Conservation (phyloP, 2,888 invertebrate genomes). For the Caenorhabditis auriculariae region DNA sequence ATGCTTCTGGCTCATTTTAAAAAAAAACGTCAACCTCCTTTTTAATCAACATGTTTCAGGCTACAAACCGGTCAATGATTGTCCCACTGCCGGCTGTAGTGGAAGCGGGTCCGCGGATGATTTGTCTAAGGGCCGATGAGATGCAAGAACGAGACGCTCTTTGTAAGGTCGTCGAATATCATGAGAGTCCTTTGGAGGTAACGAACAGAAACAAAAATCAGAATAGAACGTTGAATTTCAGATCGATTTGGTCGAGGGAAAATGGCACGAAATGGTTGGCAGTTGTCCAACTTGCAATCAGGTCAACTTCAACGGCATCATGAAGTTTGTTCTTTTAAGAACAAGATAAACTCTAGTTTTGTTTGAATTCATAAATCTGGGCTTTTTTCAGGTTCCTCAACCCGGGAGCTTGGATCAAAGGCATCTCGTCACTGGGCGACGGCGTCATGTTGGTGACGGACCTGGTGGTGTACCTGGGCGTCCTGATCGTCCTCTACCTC, state of each 20-base stretch:
- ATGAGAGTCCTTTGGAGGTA: constrained; percentile 43
- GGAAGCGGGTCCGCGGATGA: constrained; percentile 35
- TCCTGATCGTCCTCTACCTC: constrained; percentile 37
- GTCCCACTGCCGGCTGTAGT: constrained; percentile 43
- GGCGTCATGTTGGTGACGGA: constrained; percentile 45
- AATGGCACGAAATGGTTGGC: constrained; percentile 43
- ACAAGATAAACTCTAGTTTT: neutral
- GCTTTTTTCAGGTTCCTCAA: constrained; percentile 30
- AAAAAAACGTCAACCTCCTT: neutral
- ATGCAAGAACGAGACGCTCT: constrained; percentile 35
- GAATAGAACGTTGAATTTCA: constrained; percentile 4
- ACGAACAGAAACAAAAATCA: neutral
- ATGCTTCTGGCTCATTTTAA: neutral
- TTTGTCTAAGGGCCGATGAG: constrained; percentile 53
- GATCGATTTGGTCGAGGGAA: constrained; percentile 42
- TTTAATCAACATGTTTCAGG: constrained; percentile 7
- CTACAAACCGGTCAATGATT: constrained; percentile 46
- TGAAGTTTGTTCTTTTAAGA: constrained; percentile 16
- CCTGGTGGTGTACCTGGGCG: constrained; percentile 41
- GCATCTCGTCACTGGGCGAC: constrained; percentile 47
- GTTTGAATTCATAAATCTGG: neutral
- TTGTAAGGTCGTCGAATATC: constrained; percentile 49
- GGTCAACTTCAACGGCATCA: constrained; percentile 41
- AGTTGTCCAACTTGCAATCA: constrained; percentile 58
- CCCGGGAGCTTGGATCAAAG: constrained; percentile 52